Conservation (phyloP, 2,888 invertebrate species). For the Eristalis pertinax region DNA sequence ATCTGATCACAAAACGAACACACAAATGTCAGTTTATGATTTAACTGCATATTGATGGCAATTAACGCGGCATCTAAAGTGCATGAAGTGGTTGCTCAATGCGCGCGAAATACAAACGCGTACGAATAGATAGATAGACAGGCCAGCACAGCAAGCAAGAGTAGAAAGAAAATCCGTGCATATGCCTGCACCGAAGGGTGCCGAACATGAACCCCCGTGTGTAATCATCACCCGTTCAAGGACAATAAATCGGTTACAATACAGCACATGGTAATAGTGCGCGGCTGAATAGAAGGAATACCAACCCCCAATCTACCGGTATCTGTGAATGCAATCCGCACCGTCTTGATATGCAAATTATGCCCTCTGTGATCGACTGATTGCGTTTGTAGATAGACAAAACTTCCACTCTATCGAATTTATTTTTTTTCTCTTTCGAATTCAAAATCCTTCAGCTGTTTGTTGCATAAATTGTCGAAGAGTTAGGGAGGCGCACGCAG, state of each 20-base stretch:
- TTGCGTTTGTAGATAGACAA: slow-evolving; percentile 57
- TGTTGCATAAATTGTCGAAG: slow-evolving; percentile 46
- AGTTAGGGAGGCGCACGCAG: slow-evolving; percentile 55
- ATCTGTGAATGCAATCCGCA: slow-evolving; percentile 51
- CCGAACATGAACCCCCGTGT: slow-evolving; percentile 19
- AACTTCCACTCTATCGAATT: slow-evolving; percentile 54
- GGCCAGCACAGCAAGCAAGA: not conserved
- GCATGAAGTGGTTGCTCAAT: slow-evolving; percentile 47
- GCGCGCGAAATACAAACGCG: slow-evolving; percentile 15
- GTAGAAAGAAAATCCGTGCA: slow-evolving; percentile 37
- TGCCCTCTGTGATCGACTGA: slow-evolving; percentile 54
- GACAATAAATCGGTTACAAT: slow-evolving; percentile 66
- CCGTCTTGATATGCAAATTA: slow-evolving; percentile 69
- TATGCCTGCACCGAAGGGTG: slow-evolving; percentile 38
- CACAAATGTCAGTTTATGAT: slow-evolving; percentile 52
- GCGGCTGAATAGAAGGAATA: slow-evolving; percentile 4
- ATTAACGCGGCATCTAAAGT: slow-evolving; percentile 46
- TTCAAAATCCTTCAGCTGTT: slow-evolving; percentile 61
- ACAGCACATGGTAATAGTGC: slow-evolving; percentile 47
- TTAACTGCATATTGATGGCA: slow-evolving; percentile 71
- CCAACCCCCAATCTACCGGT: not conserved
- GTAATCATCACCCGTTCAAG: slow-evolving; percentile 67
- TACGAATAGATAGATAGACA: not conserved
- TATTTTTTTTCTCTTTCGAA: too few species aligned
- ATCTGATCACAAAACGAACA: slow-evolving; percentile 61